Conservation (phyloP, 2,113 vertebrate genomes). For the Colaptes auratus region DNA sequence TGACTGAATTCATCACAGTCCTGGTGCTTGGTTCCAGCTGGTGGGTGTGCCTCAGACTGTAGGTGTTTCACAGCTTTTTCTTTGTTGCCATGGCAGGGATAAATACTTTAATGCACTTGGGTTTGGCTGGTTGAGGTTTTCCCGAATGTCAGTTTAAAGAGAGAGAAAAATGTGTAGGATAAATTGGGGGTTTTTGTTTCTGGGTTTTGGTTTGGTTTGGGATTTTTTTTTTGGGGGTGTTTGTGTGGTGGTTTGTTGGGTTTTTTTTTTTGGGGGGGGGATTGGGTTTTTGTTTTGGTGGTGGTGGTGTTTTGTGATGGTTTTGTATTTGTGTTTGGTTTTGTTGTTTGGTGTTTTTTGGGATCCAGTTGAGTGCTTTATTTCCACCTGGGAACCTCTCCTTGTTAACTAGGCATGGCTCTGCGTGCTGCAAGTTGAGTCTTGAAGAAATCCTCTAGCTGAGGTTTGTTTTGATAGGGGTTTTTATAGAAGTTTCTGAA, state of each 20-base stretch:
- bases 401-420: background rate
- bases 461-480: conserved; percentile 5
- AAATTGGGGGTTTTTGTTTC: background rate
- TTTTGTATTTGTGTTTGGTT: too few relatives aligned
- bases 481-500: conserved; percentile 20
- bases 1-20: background rate
- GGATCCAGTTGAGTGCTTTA: background rate
- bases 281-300: background rate
- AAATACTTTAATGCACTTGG: background rate
- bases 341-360: background rate
- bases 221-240: background rate
- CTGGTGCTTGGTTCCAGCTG: background rate
- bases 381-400: background rate
- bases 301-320: background rate
- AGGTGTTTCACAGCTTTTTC: conserved; percentile 56
- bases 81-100: conserved; percentile 26
- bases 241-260: too few relatives aligned
- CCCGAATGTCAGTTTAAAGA: background rate
- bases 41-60: conserved; percentile 46
- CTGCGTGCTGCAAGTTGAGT: background rate
- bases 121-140: background rate
- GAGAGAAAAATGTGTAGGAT: background rate
- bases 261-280: too few relatives aligned
- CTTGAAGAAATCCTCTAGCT: background rate
- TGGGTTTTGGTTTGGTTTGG: too few relatives aligned